These are phyloP conservation scores for Zaprionus ornatus DNA, from an alignment of 1,140 invertebrate species.

Conservation along the genomic window DNA sequence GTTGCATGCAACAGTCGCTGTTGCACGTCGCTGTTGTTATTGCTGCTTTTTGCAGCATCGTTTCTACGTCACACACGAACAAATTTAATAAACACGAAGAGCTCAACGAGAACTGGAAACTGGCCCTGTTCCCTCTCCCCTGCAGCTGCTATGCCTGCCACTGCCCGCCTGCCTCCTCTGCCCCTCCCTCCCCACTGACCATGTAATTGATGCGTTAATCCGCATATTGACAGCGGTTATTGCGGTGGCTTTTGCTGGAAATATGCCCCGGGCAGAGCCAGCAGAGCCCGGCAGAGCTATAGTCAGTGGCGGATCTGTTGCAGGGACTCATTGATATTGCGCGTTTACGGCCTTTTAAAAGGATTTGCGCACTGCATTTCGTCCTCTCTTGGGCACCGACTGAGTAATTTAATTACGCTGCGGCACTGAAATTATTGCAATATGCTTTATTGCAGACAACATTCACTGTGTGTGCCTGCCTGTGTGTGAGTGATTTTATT, in stretches of 20 bases:
- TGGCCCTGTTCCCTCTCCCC: no score
- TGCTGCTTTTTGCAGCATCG: neutral
- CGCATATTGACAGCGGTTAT: constrained; percentile 82
- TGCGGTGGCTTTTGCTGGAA: constrained; percentile 76
- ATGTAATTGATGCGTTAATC: constrained; percentile 83
- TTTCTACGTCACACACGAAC: constrained; percentile 31
- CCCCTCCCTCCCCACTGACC: constrained; percentile 4
- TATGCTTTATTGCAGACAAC: constrained; percentile 59
- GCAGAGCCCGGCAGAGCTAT: neutral
- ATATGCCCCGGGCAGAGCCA: constrained; percentile 56
- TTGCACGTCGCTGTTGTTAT: neutral
- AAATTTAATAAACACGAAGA: constrained; percentile 50
- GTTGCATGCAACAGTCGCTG: constrained; percentile 60
- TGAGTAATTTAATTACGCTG: constrained; percentile 79
- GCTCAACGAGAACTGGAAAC: neutral
- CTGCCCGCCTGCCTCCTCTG: neutral
- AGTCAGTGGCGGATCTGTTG: neutral
- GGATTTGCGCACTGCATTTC: constrained; percentile 61
- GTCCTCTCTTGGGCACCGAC: constrained; percentile 24
- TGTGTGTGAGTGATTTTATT: constrained; percentile 34
- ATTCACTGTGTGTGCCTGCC: neutral
- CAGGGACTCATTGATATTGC: neutral
- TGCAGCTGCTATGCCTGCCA: no score
- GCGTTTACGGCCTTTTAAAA: constrained; percentile 53
- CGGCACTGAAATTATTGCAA: constrained; percentile 67